Evolutionary conservation across 2,113 vertebrate genomes (phyloP).

Genomic region (Rhadina sibilatrix): DNA sequence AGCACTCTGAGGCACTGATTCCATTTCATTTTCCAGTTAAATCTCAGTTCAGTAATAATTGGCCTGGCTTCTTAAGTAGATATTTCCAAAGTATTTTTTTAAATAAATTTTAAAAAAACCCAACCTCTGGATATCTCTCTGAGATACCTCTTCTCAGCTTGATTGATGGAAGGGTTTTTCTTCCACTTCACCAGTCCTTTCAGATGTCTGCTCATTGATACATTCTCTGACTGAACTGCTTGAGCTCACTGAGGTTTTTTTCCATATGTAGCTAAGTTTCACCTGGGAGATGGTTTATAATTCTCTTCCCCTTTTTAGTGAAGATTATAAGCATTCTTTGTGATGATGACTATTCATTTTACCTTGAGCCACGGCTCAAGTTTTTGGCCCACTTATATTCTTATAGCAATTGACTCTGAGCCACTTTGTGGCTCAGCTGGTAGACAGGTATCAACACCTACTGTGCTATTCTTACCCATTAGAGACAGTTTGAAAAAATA

Average conservation of each 20-base stretch:
- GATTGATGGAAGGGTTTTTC: neutral
- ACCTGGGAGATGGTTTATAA: neutral
- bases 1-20: neutral
- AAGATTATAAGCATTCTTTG: neutral
- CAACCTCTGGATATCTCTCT: neutral
- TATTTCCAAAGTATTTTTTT: neutral
- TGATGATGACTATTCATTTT: neutral
- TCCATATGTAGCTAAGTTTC: neutral
- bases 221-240: neutral
- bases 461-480: neutral
- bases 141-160: neutral
- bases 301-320: neutral
- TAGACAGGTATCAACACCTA: neutral
- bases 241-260: neutral
- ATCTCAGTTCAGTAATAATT: neutral
- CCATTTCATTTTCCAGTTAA: slow-evolving; percentile 20
- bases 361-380: neutral
- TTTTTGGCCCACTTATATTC: neutral
- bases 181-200: neutral
- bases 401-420: neutral
- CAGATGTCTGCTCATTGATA: neutral
- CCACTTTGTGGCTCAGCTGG: neutral
- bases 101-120: neutral
- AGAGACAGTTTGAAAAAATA: neutral
- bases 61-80: neutral